Base-by-base conservation (phyloP, 2,113 vertebrate species). In the Cichladusa arquata region DNA sequence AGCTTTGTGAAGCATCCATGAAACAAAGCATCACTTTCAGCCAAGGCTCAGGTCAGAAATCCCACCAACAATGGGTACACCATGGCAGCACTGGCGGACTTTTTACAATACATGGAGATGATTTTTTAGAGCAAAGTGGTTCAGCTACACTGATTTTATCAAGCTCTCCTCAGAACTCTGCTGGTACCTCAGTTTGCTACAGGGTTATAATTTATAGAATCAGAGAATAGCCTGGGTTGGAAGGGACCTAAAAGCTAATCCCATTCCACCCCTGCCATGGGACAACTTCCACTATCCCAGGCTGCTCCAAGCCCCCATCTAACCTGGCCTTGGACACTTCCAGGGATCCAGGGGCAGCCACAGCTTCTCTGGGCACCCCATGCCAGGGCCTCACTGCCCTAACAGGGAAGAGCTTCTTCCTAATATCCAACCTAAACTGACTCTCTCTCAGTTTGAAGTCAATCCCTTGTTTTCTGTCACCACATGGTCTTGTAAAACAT, bases 21-120 rank as follows among this genome's bases (percentile, higher is more conserved):
- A 90, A 92, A 96, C 33, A 95, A 95, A 79, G 90, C 69, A 82
- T 36, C 25, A 12, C 84, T 76, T 54, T 25, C 8, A n/a, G 73
- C 96, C 96, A 71, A 93, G 66, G 29, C 44, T 20, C 16, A 14
- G 72, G 73, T 66, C 82, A 44, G 79, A 91, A 95, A 90, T 58
- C 60, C n/a, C 69, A 48, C 57, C 81, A 61, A 9, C 36, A 92
- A 81, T 2, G 19, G 67, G 45, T 2, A 82, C 10, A 10, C 11
- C 18, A 8, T 0, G 14, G 62, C 3, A 57, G 60, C 66, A n/a
- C 0, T 2, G 4, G 31, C 33, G 70, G 47, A 20, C 14, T 89
- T 82, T 2, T 22, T 1, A 34, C 4, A 70, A 62, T 3, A 50
- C 34, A 65, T 0, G 19, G 48, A 86, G 65, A 22, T 5, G 48